Evolutionary conservation across 2,797 vertebrate genomes (phyloP).

Genomic region (Gila robusta): DNA sequence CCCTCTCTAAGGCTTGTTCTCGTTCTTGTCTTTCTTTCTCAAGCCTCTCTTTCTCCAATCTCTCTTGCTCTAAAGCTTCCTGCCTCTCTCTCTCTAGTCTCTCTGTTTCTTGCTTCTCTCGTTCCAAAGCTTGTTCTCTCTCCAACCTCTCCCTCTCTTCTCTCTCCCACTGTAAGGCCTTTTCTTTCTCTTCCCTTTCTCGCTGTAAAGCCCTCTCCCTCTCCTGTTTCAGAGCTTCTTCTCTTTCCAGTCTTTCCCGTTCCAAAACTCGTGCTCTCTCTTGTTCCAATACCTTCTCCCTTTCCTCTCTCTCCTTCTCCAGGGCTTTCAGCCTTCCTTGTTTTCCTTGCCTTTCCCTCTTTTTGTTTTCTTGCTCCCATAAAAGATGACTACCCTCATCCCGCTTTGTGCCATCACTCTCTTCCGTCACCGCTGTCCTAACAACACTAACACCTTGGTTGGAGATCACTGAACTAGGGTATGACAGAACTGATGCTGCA

Average conservation of each 20-base stretch:
- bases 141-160: conserved; percentile 66
- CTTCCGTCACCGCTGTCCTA: conserved; percentile 67
- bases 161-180: conserved; percentile 64
- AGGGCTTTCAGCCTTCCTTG: conserved; percentile 37
- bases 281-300: conserved; percentile 24
- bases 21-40: conserved; percentile 48
- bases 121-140: conserved; percentile 52
- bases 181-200: conserved; percentile 61
- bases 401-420: conserved; percentile 61
- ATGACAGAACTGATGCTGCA: conserved; percentile 65
- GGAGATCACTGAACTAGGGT: conserved; percentile 69
- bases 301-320: conserved; percentile 47
- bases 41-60: conserved; percentile 41
- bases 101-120: conserved; percentile 65
- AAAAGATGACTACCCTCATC: conserved; percentile 27
- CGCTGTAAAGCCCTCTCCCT: conserved; percentile 25
- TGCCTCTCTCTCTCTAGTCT: conserved; percentile 45
- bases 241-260: conserved; percentile 42
- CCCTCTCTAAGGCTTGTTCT: conserved; percentile 60
- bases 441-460: conserved; percentile 73
- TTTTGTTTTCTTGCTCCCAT: conserved; percentile 53
- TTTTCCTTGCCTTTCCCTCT: conserved; percentile 36
- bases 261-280: conserved; percentile 55
- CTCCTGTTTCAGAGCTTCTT: conserved; percentile 48
- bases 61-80: conserved; percentile 50